A percentile compares a stretch with the other conserved stretches of the same genome.
Evolutionary conservation across 2,797 vertebrate species (phyloP).

Genomic region (Lates japonicus): DNA sequence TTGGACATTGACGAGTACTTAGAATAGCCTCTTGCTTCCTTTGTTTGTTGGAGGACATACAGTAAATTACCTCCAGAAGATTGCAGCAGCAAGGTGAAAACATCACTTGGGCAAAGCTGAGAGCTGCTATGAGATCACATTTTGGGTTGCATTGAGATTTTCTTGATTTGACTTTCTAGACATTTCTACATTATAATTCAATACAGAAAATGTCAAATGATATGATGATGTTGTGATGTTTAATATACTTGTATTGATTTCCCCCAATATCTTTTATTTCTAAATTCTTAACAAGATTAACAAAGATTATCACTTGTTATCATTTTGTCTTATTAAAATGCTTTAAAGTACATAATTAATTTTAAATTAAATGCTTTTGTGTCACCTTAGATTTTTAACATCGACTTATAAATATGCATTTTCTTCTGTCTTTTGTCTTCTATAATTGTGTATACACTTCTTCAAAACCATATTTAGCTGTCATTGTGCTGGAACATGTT

Average conservation of each 20-base stretch:
- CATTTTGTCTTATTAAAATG: background rate
- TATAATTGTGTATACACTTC: too few relatives aligned
- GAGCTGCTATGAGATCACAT: constrained; percentile 3
- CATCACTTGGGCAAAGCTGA: constrained; percentile 17
- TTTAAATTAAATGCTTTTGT: background rate
- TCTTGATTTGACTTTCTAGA: constrained; percentile 2
- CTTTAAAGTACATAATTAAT: background rate
- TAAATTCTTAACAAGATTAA: background rate
- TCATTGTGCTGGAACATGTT: background rate
- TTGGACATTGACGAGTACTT: constrained; percentile 48
- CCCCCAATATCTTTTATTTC: background rate
- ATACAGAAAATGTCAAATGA: background rate
- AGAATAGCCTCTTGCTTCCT: constrained; percentile 47
- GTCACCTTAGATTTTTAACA: background rate
- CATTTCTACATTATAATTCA: background rate
- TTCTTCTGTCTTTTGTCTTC: background rate
- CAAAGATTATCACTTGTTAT: background rate
- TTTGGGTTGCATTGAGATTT: background rate
- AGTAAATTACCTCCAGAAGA: constrained; percentile 49
- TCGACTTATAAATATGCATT: too few relatives aligned
- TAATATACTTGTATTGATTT: background rate
- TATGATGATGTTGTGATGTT: background rate
- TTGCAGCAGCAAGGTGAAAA: constrained; percentile 28
- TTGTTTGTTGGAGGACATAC: constrained; percentile 61
- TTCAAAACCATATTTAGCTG: background rate